Percentiles rank a stretch among this genome's conserved stretches.
Evolutionary conservation across 2,888 invertebrate species (phyloP).

Genomic region (Ophonus ardosiacus): DNA sequence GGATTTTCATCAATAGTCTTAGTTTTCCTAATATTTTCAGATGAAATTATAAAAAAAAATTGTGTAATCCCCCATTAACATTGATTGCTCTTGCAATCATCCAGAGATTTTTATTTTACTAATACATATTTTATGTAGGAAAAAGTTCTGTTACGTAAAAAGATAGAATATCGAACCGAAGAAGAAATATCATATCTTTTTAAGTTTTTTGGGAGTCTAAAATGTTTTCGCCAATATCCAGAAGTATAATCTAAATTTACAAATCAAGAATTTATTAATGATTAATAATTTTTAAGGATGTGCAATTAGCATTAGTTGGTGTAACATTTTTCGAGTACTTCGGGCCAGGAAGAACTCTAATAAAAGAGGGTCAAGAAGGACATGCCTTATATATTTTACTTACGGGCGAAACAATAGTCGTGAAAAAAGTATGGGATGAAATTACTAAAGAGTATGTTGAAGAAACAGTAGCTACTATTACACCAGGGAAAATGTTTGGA

Average conservation of each 20-base stretch:
- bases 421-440: constrained; percentile 77
- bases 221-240: constrained; percentile 81
- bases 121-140: constrained; percentile 75
- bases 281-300: constrained; percentile 74
- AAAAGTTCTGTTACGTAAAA: constrained; percentile 80
- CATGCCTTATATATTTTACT: constrained; percentile 82
- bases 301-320: constrained; percentile 80
- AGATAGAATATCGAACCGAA: constrained; percentile 77
- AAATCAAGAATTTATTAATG: not conserved
- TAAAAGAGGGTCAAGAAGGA: constrained; percentile 80
- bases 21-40: too few relatives aligned
- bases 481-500: constrained; percentile 82
- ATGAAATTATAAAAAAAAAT: too few relatives aligned
- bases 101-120: not conserved
- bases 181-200: constrained; percentile 80
- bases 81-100: too few relatives aligned
- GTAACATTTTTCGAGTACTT: constrained; percentile 81
- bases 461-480: constrained; percentile 78
- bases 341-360: constrained; percentile 79
- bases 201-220: constrained; percentile 79
- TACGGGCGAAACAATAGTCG: constrained; percentile 79
- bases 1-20: too few relatives aligned
- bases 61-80: too few relatives aligned
- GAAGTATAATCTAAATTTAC: constrained; percentile 74
- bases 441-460: constrained; percentile 75